Evolutionary conservation across 2,797 vertebrate genomes (phyloP), one percentile per base, ranked within the genome.

Genomic region (Alauda arvensis): DNA sequence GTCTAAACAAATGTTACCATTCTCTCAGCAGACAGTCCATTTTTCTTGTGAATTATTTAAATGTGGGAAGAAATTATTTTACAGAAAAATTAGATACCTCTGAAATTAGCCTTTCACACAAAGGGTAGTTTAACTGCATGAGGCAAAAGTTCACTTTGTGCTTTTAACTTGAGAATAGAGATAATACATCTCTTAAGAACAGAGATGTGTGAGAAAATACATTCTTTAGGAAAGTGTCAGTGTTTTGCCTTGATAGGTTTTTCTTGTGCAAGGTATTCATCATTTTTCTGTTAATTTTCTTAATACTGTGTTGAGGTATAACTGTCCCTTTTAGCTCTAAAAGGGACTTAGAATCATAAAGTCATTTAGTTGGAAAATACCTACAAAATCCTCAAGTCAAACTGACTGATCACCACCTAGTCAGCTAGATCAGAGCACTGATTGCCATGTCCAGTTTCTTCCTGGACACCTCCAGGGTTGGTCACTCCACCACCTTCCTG

Each of bases 1-100:
- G 42, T 87, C 42, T 87, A 78, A 88, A 82, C 17, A 18, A 86
- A 69, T 60, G 66, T 77, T 89, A 34, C 18, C 28, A 15, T 80
- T 69, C 66, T 86, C 37, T 91, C n/a, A 26, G 78, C 14, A 56
- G 76, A 68, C 18, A 5, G 37, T 82, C 18, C 49, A 18, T 86
- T 93, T 94, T 93, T 60, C 48, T 56, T 69, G 70, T 87, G 59
- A 69, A 85, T 92, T 80, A 80, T 90, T 86, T 60, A 77, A 79
- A 77, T 46, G 18, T 3, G 13, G 74, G 52, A 45, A 83, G 69
- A 83, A 93, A 83, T 69, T 46, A 71, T 77, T 87, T 84, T 34
- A n/a, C 63, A 51, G 48, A 51, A 24, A 81, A 83, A 48, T 78
- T 66, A 65, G 81, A 26, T 72, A 46, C 26, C 18, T 77, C 72